These are phyloP conservation scores for Pegoplata infirma DNA, from an alignment of 2,888 invertebrate species.

Conservation along the genomic window DNA sequence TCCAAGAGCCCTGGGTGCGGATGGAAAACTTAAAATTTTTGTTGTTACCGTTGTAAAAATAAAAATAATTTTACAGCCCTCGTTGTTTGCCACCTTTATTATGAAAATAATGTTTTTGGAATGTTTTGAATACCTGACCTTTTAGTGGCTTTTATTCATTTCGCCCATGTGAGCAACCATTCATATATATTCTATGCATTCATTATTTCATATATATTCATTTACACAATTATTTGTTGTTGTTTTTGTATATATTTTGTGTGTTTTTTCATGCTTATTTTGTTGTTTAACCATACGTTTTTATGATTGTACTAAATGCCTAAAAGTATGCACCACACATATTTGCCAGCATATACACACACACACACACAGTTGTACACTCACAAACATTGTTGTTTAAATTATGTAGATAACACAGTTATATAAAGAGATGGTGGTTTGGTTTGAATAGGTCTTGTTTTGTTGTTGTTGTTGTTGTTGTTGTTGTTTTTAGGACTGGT, in stretches of 20 bases:
- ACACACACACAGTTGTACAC: too few species aligned
- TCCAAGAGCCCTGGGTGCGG: too few species aligned
- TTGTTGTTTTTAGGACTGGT: background rate
- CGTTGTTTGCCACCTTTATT: too few species aligned
- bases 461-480: too few species aligned
- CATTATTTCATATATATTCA: background rate
- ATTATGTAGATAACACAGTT: background rate
- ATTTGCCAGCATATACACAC: too few species aligned
- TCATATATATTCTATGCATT: background rate
- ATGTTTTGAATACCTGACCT: background rate
- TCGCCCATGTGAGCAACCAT: background rate
- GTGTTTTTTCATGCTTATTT: background rate
- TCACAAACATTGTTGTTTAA: background rate
- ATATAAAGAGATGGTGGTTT: background rate
- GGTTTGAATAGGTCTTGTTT: background rate
- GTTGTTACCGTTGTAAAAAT: too few species aligned
- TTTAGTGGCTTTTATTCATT: constrained; percentile 11
- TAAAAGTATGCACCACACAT: constrained; percentile 18
- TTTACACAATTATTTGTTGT: background rate
- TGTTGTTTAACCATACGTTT: constrained; percentile 5
- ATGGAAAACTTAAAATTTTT: too few species aligned
- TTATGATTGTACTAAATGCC: constrained; percentile 1
- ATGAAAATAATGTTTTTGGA: background rate
- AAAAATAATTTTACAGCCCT: too few species aligned
- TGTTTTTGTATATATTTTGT: background rate